phyloP scores from a whole-genome alignment of 2,797 vertebrate genomes.

The Poliocrania exsul region DNA sequence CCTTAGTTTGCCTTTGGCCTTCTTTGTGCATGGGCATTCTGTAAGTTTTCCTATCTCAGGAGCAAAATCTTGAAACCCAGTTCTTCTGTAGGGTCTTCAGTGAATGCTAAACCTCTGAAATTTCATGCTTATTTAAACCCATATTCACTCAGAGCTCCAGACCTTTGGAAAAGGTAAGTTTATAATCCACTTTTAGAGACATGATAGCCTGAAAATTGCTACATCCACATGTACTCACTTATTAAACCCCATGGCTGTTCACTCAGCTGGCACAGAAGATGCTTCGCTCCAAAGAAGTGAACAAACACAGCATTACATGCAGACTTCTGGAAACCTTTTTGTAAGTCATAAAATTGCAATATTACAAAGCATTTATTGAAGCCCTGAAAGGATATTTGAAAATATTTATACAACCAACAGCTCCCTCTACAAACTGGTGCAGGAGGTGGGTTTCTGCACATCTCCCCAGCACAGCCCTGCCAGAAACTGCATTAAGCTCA shows the following conservation, averaged over 20 bases:
- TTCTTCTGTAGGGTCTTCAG: not conserved
- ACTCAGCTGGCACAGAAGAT: not conserved
- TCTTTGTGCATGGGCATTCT: not conserved
- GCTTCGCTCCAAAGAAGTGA: not conserved
- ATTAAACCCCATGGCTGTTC: not conserved
- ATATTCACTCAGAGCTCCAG: not conserved
- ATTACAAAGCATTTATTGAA: not conserved
- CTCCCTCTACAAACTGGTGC: not conserved
- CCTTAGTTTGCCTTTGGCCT: not conserved
- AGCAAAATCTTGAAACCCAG: not conserved
- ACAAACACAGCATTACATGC: not conserved
- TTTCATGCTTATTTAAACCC: not conserved
- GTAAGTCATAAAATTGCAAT: not conserved
- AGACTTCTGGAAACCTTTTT: not conserved
- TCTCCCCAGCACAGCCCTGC: not conserved
- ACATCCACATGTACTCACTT: not conserved
- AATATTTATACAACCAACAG: not conserved
- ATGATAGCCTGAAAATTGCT: not conserved
- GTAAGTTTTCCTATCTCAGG: not conserved
- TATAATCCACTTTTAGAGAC: not conserved
- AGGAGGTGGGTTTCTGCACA: not conserved
- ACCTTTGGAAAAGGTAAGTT: not conserved
- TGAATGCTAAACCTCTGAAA: not conserved
- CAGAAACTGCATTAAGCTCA: not conserved
- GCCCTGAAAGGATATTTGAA: not conserved